Evolutionary conservation across 2,888 invertebrate genomes (phyloP), one percentile per base, ranked within the genome.

Genomic region (Cordilura impudica): DNA sequence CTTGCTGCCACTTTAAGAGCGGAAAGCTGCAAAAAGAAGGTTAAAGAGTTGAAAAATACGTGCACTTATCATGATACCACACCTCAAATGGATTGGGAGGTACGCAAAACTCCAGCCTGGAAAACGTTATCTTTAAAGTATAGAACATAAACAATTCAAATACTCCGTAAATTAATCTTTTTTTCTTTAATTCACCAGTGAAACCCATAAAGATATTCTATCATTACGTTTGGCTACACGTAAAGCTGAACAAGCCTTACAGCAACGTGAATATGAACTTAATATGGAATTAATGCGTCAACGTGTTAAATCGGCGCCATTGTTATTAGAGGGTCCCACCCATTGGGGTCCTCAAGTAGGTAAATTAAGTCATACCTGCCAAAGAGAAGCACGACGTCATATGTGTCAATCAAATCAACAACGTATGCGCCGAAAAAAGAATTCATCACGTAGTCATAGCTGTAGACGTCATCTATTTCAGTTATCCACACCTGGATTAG

Each of bases 221-320:
- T 83, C 85, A 2, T 82, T 88, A 2, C 86, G 90, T 2, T 73
- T 90, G 60, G 90, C 90, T 10, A 88, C 90, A 8, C 85, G 90
- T 18, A 88, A 88, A 75, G 89, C 88, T 0, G 90, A 90, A 70
- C 89, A 90, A 69, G 86, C 86, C 1, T 67, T 89, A 12, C 87
- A 89, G 53, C 84, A 88, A 65, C 87, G 88, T 10, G 88, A 89
- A 61, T 88, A 89, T 35, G 88, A 89, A 16, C 81, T 88, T 4
- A 88, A 89, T 65, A 89, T 90, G 89, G 88, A 88, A 67, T 74
- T 90, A 82, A 90, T 90, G 90, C 84, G 86, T 0, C 87, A 90
- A 71, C 85, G 90, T 0, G 90, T 90, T 1, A 89, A 89, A 79
- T 88, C 89, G 0, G 88, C 89, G 0, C 90, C 90, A 0, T 79